Conservation (phyloP, 2,888 invertebrate species). For the Catocala fraxini region DNA sequence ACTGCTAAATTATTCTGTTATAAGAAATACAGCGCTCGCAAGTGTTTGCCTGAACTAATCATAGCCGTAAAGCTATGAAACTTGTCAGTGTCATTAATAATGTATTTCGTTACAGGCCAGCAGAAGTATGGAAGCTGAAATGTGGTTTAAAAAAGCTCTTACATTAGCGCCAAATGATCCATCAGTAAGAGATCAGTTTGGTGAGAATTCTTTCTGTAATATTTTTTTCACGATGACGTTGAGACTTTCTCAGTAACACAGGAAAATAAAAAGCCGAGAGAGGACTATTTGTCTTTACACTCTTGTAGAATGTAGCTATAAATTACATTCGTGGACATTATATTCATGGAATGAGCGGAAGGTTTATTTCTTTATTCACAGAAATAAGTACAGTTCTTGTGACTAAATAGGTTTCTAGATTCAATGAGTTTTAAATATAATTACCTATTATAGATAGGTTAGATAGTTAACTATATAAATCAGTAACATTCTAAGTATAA, state of each 20-base stretch:
- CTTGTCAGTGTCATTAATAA: conserved; percentile 18
- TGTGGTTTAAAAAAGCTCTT: conserved; percentile 95
- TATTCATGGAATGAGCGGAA: not conserved
- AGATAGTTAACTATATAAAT: no score
- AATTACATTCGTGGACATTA: conserved; percentile 12
- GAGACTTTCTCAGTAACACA: conserved; percentile 5
- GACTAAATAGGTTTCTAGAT: not conserved
- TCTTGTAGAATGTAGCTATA: conserved; percentile 8
- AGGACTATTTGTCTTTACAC: conserved; percentile 7
- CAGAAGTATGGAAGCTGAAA: conserved; percentile 94
- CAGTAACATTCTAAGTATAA: no score
- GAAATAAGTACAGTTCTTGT: not conserved
- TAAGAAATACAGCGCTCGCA: conserved; percentile 27
- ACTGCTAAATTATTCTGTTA: conserved; percentile 41
- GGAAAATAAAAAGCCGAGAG: conserved; percentile 2
- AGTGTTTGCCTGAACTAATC: conserved; percentile 24
- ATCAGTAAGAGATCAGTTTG: conserved; percentile 96
- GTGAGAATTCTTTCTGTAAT: conserved; percentile 70
- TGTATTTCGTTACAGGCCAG: conserved; percentile 89
- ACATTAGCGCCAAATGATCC: conserved; percentile 94
- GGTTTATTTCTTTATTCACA: conserved; percentile 1
- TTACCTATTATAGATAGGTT: no score
- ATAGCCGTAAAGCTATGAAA: conserved; percentile 26
- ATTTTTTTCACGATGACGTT: conserved; percentile 7
- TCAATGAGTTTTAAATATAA: not conserved